Percentiles rank a stretch among this genome's conserved stretches.
Conservation (phyloP, 2,113 vertebrate genomes). For the Eublepharis macularius region DNA sequence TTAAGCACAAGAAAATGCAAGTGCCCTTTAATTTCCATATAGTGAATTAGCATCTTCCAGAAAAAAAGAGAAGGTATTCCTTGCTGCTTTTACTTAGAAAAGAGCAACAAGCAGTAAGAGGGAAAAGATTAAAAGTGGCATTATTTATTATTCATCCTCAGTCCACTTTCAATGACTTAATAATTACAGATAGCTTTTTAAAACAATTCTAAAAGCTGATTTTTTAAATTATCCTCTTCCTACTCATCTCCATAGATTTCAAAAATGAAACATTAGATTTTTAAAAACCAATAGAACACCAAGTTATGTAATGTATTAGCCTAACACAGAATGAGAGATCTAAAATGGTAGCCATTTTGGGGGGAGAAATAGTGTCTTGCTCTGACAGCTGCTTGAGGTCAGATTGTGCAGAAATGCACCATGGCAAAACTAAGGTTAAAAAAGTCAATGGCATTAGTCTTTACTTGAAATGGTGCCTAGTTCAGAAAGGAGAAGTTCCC, state of each 20-base stretch:
- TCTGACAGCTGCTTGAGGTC: rapidly evolving
- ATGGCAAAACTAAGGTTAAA: not conserved
- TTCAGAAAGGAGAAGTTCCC: too few relatives aligned
- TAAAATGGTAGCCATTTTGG: not conserved
- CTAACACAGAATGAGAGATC: not conserved
- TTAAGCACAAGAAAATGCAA: not conserved
- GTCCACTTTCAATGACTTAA: conserved; percentile 53
- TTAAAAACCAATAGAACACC: not conserved
- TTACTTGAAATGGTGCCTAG: not conserved
- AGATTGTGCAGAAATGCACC: not conserved
- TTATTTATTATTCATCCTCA: conserved; percentile 48
- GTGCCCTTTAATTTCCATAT: conserved; percentile 33
- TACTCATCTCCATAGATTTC: conserved; percentile 18
- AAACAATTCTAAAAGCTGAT: conserved; percentile 44
- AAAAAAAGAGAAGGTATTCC: conserved; percentile 60
- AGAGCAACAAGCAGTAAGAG: conserved; percentile 26
- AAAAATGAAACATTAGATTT: not conserved
- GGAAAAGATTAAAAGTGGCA: conserved; percentile 8
- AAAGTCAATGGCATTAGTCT: not conserved
- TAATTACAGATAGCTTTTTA: conserved; percentile 59
- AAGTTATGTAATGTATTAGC: not conserved
- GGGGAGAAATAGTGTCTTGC: not conserved
- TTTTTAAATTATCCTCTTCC: conserved; percentile 41
- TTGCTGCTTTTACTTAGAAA: conserved; percentile 6
- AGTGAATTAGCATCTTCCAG: conserved; percentile 45